These are phyloP conservation scores for Aldrovandia affinis DNA, from an alignment of 2,797 vertebrate genomes.

Conservation along the genomic window DNA sequence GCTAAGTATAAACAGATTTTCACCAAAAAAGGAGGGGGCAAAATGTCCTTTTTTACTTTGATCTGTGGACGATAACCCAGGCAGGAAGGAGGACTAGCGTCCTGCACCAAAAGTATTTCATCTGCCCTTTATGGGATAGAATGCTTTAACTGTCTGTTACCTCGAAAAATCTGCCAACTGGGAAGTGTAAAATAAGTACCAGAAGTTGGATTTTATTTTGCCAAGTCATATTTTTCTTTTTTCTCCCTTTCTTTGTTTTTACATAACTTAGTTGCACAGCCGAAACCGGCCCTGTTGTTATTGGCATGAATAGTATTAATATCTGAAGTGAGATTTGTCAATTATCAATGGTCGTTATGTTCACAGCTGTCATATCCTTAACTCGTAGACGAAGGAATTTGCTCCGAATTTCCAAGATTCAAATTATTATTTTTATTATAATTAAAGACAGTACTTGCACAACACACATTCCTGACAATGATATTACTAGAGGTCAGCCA, in stretches of 20 bases:
- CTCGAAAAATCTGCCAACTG: conserved; percentile 44
- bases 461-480: conserved; percentile 25
- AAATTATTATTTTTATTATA: background rate
- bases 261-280: conserved; percentile 36
- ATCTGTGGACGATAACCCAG: conserved; percentile 53
- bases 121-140: conserved; percentile 54
- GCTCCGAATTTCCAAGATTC: conserved; percentile 21
- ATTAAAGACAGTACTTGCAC: background rate
- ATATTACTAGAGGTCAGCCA: conserved; percentile 9
- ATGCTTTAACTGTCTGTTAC: conserved; percentile 49
- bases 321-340: conserved; percentile 29
- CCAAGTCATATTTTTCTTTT: conserved; percentile 51
- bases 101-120: conserved; percentile 55
- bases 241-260: conserved; percentile 31
- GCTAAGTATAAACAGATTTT: conserved; percentile 20
- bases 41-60: conserved; percentile 48
- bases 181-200: conserved; percentile 63
- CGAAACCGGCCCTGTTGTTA: conserved; percentile 32
- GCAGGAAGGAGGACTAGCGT: conserved; percentile 46
- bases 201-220: conserved; percentile 50
- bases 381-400: conserved; percentile 5
- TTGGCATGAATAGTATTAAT: conserved; percentile 26
- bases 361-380: conserved; percentile 38
- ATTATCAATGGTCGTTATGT: conserved; percentile 37
- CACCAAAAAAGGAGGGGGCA: background rate